Evolutionary conservation across 2,888 invertebrate species (phyloP).

Genomic region (Linyphia triangularis): DNA sequence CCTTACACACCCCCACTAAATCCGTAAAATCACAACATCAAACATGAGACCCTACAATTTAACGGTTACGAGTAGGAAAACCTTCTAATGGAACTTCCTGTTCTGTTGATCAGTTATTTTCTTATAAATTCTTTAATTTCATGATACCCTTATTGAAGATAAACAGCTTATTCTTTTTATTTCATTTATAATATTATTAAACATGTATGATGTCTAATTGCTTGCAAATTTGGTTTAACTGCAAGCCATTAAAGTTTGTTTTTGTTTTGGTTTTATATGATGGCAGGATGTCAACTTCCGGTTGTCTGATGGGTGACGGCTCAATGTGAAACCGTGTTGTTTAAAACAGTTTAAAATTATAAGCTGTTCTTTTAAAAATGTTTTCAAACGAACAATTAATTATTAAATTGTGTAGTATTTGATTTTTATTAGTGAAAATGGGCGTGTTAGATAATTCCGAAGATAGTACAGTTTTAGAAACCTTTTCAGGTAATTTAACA

Average conservation of each 20-base stretch:
- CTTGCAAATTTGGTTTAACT: neutral
- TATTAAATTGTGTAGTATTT: no score
- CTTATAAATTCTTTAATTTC: neutral
- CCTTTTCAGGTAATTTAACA: conserved; percentile 54
- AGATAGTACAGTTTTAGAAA: conserved; percentile 53
- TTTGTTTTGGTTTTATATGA: neutral
- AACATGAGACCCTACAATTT: conserved; percentile 34
- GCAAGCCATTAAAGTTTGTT: neutral
- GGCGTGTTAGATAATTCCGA: conserved; percentile 51
- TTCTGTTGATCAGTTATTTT: neutral
- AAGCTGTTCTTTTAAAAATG: no score
- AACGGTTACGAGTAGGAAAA: conserved; percentile 27
- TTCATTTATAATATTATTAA: neutral
- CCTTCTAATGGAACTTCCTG: neutral
- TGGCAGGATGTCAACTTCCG: no score
- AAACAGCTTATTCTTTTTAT: neutral
- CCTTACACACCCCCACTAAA: conserved; percentile 59
- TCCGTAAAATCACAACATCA: conserved; percentile 44
- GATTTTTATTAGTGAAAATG: neutral
- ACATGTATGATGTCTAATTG: neutral
- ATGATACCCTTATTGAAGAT: neutral
- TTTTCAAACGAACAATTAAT: no score
- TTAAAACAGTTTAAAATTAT: no score
- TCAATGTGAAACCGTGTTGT: no score
- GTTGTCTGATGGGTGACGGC: no score